A percentile compares a stretch with the other conserved stretches of the same genome.
These are phyloP conservation scores for Thamnaconus septentrionalis DNA, from an alignment of 2,113 vertebrate species.

Conservation along the genomic window DNA sequence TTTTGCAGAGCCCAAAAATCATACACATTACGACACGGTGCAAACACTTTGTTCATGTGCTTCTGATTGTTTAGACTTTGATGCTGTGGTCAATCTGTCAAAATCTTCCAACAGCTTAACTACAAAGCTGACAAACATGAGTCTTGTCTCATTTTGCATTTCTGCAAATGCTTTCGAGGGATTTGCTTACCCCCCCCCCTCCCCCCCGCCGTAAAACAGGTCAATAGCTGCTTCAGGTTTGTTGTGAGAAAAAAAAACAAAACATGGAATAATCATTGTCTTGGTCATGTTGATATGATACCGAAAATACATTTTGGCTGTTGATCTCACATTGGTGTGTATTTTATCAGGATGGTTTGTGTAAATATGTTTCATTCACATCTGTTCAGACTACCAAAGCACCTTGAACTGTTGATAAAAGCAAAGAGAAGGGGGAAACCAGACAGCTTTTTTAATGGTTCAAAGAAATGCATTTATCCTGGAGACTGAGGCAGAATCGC, in stretches of 20 bases:
- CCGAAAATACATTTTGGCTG: slow-evolving; percentile 26
- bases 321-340: slow-evolving; percentile 4
- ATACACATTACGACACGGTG: slow-evolving; percentile 30
- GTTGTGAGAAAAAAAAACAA: neutral
- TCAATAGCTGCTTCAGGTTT: slow-evolving; percentile 2
- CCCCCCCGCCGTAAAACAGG: neutral
- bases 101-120: slow-evolving; percentile 43
- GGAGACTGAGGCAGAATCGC: slow-evolving; percentile 20
- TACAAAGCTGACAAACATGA: slow-evolving; percentile 38
- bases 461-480: too few relatives aligned
- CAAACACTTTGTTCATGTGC: slow-evolving; percentile 33
- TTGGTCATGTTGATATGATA: slow-evolving; percentile 18
- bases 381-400: slow-evolving; percentile 19
- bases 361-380: slow-evolving; percentile 29
- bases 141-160: too few relatives aligned
- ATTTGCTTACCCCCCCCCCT: too few relatives aligned
- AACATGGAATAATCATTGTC: neutral
- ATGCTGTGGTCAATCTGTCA: slow-evolving; percentile 38
- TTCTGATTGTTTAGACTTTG: slow-evolving; percentile 47
- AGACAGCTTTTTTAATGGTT: too few relatives aligned
- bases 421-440: neutral
- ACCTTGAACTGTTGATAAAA: slow-evolving; percentile 7
- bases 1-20: slow-evolving; percentile 22
- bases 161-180: too few relatives aligned
- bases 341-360: slow-evolving; percentile 9